Percentiles rank a stretch among this genome's conserved stretches.
These are phyloP conservation scores for Parelbella ahira DNA, from an alignment of 2,888 invertebrate species.

Conservation along the genomic window DNA sequence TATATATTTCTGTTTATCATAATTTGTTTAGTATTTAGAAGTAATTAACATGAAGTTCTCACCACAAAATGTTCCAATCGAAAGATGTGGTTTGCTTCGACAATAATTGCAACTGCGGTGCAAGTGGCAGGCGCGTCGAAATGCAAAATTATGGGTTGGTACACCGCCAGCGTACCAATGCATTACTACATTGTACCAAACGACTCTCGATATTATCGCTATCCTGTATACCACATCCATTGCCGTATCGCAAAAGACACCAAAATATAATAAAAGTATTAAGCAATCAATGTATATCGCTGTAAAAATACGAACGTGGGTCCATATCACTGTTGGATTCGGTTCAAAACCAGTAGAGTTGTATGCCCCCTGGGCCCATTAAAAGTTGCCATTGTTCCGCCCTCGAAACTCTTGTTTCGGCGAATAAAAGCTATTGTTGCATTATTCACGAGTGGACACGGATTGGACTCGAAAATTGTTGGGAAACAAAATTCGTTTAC, in stretches of 20 bases:
- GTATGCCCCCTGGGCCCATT: conserved; percentile 57
- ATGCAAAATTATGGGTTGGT: conserved; percentile 30
- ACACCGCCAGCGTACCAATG: conserved; percentile 19
- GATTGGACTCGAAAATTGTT: conserved; percentile 25
- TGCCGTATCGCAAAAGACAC: too few relatives aligned
- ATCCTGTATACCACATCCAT: neutral
- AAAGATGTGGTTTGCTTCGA: conserved; percentile 22
- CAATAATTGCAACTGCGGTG: conserved; percentile 21
- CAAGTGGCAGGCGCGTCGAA: conserved; percentile 35
- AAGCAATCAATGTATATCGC: conserved; percentile 4
- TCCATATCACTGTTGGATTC: conserved; percentile 39
- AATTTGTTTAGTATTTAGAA: too few relatives aligned
- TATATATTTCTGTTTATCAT: too few relatives aligned
- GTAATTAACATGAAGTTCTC: conserved; percentile 8
- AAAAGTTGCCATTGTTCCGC: conserved; percentile 52
- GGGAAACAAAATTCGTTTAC: conserved; percentile 21
- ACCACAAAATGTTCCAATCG: conserved; percentile 16
- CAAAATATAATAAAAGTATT: too few relatives aligned
- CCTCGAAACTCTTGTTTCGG: conserved; percentile 40
- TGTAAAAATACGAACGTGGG: neutral
- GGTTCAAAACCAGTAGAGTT: conserved; percentile 42
- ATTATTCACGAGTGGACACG: conserved; percentile 37
- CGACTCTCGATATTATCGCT: neutral
- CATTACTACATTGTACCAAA: neutral
- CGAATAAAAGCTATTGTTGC: conserved; percentile 46